Percentiles rank a stretch among this genome's conserved stretches.
phyloP scores from a whole-genome alignment of 1,140 invertebrate genomes.

The Nebria ingens region DNA sequence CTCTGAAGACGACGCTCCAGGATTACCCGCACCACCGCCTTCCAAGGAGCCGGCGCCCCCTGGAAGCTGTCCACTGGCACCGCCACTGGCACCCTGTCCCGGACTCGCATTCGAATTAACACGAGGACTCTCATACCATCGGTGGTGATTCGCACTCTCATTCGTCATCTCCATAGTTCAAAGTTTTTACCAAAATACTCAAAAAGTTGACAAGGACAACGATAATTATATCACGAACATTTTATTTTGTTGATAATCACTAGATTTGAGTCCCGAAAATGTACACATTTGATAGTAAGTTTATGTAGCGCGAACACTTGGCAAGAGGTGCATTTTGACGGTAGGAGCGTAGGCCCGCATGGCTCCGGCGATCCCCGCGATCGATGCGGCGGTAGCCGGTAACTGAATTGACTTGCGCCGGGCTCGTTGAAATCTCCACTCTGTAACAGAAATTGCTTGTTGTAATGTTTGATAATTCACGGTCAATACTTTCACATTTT shows the following conservation, averaged over 20 bases:
- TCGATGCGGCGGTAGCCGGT: background rate
- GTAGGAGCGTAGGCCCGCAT: too few species aligned
- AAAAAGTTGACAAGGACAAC: background rate
- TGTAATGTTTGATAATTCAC: too few species aligned
- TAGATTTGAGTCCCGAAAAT: background rate
- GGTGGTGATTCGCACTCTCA: constrained; percentile 28
- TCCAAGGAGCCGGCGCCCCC: constrained; percentile 5
- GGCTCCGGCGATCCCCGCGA: background rate
- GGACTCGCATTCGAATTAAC: constrained; percentile 31
- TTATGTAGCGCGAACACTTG: too few species aligned
- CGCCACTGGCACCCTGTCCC: constrained; percentile 21
- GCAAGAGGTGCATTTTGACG: too few species aligned
- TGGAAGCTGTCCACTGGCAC: background rate
- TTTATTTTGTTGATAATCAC: background rate
- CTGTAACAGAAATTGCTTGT: background rate
- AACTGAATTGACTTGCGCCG: background rate
- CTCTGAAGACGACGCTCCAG: constrained; percentile 25
- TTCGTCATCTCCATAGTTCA: constrained; percentile 36
- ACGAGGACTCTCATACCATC: constrained; percentile 34
- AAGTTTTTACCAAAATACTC: background rate
- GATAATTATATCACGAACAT: background rate
- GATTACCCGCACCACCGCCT: constrained; percentile 16
- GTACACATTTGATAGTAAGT: background rate
- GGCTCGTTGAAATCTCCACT: background rate
- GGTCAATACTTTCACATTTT: too few species aligned